Evolutionary conservation across 2,113 vertebrate genomes (phyloP), one percentile per base, ranked within the genome.

Genomic region (Zapus hudsonius): DNA sequence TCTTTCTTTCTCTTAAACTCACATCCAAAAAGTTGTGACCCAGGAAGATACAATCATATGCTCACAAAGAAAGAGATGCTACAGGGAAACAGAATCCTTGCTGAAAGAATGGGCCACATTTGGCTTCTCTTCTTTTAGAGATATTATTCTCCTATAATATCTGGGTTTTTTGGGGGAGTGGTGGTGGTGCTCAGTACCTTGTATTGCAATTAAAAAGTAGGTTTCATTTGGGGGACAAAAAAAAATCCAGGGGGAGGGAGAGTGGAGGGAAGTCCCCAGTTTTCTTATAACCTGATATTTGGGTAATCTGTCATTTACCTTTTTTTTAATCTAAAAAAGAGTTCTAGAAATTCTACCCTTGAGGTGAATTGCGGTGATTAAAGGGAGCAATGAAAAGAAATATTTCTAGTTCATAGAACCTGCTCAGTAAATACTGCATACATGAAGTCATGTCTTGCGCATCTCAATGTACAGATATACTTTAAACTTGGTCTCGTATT

Each of bases 111-210:
- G 40, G 13, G 7, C 88, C 38, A 63, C 11, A 67, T 57, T 92
- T 81, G 85, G 87, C 63, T 4, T 44, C 23, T 87, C 1, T 83
- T 4, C 81, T 72, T 27, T 63, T 78, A 44, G 29, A 20, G 57
- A 36, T 15, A n/a, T 79, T 83, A 70, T 69, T 89, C 36, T 47
- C 23, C 40, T 38, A 1, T 9, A 40, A 27, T 55, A 42, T 74
- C 67, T 88, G 12, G 3, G 86, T 94, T 86, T 82, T 22, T 96
- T 73, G 72, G n/a, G n/a, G n/a, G n/a, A n/a, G n/a, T n/a, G n/a
- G n/a, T n/a, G 22, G 11, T 80, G 61, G 47, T 69, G 47, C 27
- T 64, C 27, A 47, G 23, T 44, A 52, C 7, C 29, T 69, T 63
- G 5, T 57, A 40, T 42, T 91, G 10, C 64, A 69, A 82, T 91